phyloP scores from a whole-genome alignment of 2,797 vertebrate species.

The Halcyon badia region DNA sequence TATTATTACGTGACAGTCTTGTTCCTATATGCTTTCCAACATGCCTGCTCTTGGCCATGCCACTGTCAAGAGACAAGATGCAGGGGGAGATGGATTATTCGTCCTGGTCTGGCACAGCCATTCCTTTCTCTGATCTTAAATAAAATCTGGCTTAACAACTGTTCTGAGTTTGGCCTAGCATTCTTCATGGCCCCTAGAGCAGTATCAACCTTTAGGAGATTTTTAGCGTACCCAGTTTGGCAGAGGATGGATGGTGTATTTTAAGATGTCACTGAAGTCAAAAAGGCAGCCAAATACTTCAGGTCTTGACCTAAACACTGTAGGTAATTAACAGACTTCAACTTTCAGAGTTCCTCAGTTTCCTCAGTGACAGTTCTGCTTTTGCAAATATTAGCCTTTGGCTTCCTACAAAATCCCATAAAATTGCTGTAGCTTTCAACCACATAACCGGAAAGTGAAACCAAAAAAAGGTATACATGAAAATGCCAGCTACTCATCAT shows the following conservation, averaged over 20 bases:
- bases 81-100: not conserved
- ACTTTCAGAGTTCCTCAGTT: not conserved
- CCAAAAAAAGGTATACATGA: not conserved
- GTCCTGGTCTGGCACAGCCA: not conserved
- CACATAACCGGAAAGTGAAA: not conserved
- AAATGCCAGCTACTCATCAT: not conserved
- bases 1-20: not conserved
- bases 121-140: not conserved
- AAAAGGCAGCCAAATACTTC: not conserved
- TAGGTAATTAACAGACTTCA: not conserved
- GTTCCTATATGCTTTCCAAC: not conserved
- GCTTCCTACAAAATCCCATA: not conserved
- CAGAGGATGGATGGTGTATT: not conserved
- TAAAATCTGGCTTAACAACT: not conserved
- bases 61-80: not conserved
- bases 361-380: not conserved
- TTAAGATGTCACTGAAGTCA: not conserved
- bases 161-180: not conserved
- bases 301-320: not conserved
- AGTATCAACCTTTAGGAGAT: not conserved
- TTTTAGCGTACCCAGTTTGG: not conserved
- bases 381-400: not conserved
- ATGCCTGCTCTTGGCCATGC: not conserved
- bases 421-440: not conserved
- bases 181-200: rapidly evolving